Evolutionary conservation across 2,797 vertebrate species (phyloP).

Genomic region (Lophius americanus): DNA sequence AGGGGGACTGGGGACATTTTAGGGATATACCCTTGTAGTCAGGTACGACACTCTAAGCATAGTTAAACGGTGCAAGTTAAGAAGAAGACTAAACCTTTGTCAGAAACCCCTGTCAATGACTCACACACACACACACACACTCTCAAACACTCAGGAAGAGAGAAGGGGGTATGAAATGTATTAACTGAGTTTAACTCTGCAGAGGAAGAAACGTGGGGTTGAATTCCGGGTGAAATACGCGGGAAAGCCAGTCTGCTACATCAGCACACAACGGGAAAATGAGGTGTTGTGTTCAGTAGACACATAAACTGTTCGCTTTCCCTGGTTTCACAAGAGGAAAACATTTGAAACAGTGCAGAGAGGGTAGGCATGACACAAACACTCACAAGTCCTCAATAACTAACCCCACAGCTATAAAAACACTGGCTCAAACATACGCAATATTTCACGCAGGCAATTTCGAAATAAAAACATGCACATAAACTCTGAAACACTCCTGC

Average conservation of each 20-base stretch:
- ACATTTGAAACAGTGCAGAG: conserved; percentile 58
- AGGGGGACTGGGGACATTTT: no score
- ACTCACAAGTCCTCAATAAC: conserved; percentile 5
- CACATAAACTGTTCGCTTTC: conserved; percentile 64
- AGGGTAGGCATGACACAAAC: conserved; percentile 47
- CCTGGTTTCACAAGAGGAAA: conserved; percentile 68
- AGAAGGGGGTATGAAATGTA: not conserved
- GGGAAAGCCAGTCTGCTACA: conserved; percentile 54
- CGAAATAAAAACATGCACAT: conserved; percentile 55
- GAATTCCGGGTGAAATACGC: conserved; percentile 40
- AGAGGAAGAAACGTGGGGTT: conserved; percentile 33
- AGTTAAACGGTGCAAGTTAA: no score
- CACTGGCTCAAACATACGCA: conserved; percentile 58
- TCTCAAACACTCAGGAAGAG: no score
- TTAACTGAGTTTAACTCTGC: conserved; percentile 1
- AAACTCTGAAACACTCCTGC: conserved; percentile 35
- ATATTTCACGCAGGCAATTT: conserved; percentile 57
- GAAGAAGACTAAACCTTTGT: not conserved
- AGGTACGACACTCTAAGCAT: no score
- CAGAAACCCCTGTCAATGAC: not conserved
- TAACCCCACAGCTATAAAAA: conserved; percentile 50
- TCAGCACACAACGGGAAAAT: conserved; percentile 65
- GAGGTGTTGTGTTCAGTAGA: conserved; percentile 68
- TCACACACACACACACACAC: not conserved
- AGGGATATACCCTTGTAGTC: no score